A percentile compares a stretch with the other conserved stretches of the same genome.
Evolutionary conservation across 2,888 invertebrate genomes (phyloP).

Genomic region (Cyclophora albipunctata): DNA sequence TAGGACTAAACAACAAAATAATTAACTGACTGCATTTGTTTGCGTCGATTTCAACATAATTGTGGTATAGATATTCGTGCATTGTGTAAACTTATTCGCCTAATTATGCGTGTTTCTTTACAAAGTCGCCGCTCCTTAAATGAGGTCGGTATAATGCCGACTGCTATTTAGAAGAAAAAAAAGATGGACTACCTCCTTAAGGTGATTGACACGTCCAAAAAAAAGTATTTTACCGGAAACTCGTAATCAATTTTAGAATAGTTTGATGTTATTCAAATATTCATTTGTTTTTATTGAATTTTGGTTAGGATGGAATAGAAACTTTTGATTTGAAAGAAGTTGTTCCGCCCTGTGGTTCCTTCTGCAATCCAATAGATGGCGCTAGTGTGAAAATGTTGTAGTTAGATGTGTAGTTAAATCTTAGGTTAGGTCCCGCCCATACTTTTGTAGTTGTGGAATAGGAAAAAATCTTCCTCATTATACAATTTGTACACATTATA

Average conservation of each 20-base stretch:
- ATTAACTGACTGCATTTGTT: conserved; percentile 58
- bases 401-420: too few relatives aligned
- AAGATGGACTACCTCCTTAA: conserved; percentile 48
- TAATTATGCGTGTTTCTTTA: conserved; percentile 57
- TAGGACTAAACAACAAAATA: conserved; percentile 33
- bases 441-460: too few relatives aligned
- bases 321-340: too few relatives aligned
- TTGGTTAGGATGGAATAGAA: too few relatives aligned
- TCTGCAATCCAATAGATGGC: too few relatives aligned
- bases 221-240: conserved; percentile 39
- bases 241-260: conserved; percentile 5
- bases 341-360: too few relatives aligned
- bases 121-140: conserved; percentile 51
- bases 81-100: conserved; percentile 68
- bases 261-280: conserved; percentile 1
- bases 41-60: conserved; percentile 59
- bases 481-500: too few relatives aligned
- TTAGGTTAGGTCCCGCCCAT: too few relatives aligned
- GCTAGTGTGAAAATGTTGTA: too few relatives aligned
- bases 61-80: conserved; percentile 48
- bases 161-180: conserved; percentile 42
- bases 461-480: too few relatives aligned
- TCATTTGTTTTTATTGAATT: not conserved
- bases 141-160: conserved; percentile 30
- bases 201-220: conserved; percentile 65